Conservation (phyloP, 2,113 vertebrate genomes). For the Emydocephalus ijimae region DNA sequence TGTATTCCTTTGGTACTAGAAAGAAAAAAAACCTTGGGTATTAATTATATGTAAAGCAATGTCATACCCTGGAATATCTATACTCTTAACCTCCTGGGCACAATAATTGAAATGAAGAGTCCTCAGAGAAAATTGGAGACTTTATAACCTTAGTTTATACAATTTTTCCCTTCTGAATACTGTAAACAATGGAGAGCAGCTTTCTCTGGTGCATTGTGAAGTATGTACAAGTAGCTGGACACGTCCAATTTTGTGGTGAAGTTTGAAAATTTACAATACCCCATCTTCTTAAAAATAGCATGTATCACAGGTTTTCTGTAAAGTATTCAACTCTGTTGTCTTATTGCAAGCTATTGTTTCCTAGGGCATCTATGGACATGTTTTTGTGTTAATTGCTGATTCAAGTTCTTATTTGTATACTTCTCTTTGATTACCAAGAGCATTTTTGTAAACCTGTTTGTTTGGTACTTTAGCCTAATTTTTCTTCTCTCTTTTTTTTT, state of each 20-base stretch:
- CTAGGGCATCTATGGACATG: not conserved
- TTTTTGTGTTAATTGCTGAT: not conserved
- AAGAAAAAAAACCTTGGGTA: conserved; percentile 15
- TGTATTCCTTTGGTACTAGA: conserved; percentile 18
- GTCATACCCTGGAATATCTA: conserved; percentile 6
- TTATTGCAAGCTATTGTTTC: not conserved
- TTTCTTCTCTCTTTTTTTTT: not conserved
- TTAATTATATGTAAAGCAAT: conserved; percentile 10
- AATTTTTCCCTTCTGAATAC: not conserved
- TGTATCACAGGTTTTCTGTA: not conserved
- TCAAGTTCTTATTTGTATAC: not conserved
- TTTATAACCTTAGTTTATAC: conserved; percentile 1
- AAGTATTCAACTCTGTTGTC: not conserved
- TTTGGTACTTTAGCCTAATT: not conserved
- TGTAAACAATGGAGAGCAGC: not conserved
- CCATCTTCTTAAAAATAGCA: not conserved
- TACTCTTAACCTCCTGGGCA: not conserved
- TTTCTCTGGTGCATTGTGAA: not conserved
- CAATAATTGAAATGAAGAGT: not conserved
- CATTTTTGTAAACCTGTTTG: not conserved
- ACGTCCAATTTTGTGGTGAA: not conserved
- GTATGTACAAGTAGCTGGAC: not conserved
- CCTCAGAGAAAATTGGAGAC: conserved; percentile 7
- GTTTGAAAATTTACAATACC: not conserved
- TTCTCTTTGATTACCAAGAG: not conserved